Evolutionary conservation across 1,140 invertebrate genomes (phyloP), one percentile per base, ranked within the genome.

Genomic region (Drosophila pandora): DNA sequence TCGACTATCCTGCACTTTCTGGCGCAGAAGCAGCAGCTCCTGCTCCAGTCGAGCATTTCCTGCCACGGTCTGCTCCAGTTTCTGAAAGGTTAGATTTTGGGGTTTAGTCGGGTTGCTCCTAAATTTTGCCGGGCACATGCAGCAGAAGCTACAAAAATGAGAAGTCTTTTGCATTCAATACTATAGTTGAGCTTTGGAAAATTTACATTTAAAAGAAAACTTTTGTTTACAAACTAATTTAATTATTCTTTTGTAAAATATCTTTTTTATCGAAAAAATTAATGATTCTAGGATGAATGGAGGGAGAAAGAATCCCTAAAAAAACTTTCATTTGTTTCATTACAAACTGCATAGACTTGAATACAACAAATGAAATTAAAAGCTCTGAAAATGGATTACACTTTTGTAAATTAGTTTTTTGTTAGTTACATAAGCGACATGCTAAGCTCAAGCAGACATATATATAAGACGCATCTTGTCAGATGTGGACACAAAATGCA

Each of bases 21-120:
- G 96, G 6, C 96, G 93, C 22, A 98, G 91, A 17, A 97, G 94
- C 22, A 97, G 94, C 63, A 98, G 92, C 90, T 98, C 97, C 76
- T 97, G 96, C 91, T 98, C 97, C 32, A 98, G 91, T 7, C 96
- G 94, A 8, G 96, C 96, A 91, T 97, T 98, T 65, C 97, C 97
- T 1, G 96, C 96, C 12, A 97, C 96, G 1, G 96, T 97, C 90
- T 97, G 96, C 92, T 98, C 97, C 60, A 98, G 92, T 94, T 97
- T 96, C 96, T 97, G 91, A 17, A 92, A 91, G 8, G 37, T 9
- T 61, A 45, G 70, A 68, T 55, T 41, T 39, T 0, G n/a, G 10
- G 10, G 8, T 45, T 39, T 63, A 49, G 50, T 25, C 23, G 2
- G 62, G 41, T 48, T 50, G 43, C 28, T 71, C 62, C 47, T 17